Evolutionary conservation across 2,113 vertebrate genomes (phyloP).

Genomic region (Bambusicola thoracicus): DNA sequence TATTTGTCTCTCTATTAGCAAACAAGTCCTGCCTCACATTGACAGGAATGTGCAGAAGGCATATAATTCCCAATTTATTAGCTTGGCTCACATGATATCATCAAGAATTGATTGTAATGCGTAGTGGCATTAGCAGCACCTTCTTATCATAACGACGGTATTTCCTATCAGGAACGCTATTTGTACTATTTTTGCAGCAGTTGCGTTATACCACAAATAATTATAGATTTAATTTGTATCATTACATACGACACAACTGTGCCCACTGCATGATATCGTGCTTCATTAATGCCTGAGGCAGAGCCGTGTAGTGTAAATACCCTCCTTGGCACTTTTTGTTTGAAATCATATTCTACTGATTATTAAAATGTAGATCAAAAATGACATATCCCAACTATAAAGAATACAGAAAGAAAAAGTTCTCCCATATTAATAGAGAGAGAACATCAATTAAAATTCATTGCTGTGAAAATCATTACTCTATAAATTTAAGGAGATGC

Average conservation of each 20-base stretch:
- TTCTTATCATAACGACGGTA: conserved; percentile 60
- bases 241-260: conserved; percentile 33
- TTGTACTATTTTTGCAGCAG: conserved; percentile 65
- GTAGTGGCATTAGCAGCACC: conserved; percentile 63
- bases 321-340: conserved; percentile 60
- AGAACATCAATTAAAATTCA: conserved; percentile 13
- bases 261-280: conserved; percentile 34
- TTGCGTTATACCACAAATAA: conserved; percentile 54
- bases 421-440: background rate
- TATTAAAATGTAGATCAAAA: conserved; percentile 49
- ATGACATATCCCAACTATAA: conserved; percentile 1
- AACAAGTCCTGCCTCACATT: conserved; percentile 27
- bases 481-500: background rate
- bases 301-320: conserved; percentile 58
- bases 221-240: conserved; percentile 56
- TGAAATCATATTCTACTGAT: conserved; percentile 56
- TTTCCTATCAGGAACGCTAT: conserved; percentile 73
- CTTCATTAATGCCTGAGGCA: conserved; percentile 47
- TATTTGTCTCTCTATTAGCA: conserved; percentile 50
- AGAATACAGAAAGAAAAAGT: background rate
- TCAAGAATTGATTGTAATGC: conserved; percentile 69
- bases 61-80: conserved; percentile 72
- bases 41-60: conserved; percentile 56
- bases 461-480: background rate
- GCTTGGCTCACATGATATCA: conserved; percentile 59